A percentile compares a stretch with the other conserved stretches of the same genome.
These are phyloP conservation scores for Chesias legatella DNA, from an alignment of 2,888 invertebrate genomes.

Conservation along the genomic window DNA sequence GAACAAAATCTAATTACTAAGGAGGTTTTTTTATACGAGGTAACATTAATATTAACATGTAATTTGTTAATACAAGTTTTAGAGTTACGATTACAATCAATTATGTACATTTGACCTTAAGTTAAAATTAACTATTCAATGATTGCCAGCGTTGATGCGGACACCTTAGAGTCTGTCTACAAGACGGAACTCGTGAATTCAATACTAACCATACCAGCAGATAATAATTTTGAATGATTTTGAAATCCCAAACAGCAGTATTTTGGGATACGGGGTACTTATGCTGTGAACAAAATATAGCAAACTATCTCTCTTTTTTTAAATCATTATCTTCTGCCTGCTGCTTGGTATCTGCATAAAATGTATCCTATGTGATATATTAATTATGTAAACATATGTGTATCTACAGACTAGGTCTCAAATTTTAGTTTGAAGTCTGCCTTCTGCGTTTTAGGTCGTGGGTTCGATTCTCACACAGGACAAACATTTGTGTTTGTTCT, in stretches of 20 bases:
- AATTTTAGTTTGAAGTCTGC: too few species aligned
- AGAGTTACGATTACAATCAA: slow-evolving; percentile 48
- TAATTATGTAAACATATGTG: too few species aligned
- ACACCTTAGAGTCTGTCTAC: slow-evolving; percentile 8
- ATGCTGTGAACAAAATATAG: too few species aligned
- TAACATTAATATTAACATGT: slow-evolving; percentile 23
- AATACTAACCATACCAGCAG: slow-evolving; percentile 13
- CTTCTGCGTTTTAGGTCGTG: too few species aligned
- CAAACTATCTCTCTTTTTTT: too few species aligned
- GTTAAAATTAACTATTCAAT: slow-evolving; percentile 42
- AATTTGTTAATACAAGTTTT: slow-evolving; percentile 50
- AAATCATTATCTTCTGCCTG: too few species aligned
- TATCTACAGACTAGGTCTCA: too few species aligned
- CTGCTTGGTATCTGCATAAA: too few species aligned
- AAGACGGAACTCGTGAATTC: slow-evolving; percentile 21
- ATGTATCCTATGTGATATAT: too few species aligned
- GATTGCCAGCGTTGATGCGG: slow-evolving; percentile 18
- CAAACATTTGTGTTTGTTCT: too few species aligned
- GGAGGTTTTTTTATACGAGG: slow-evolving; percentile 24
- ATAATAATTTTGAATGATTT: slow-evolving; percentile 7
- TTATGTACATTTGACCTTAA: slow-evolving; percentile 47
- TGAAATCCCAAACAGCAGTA: neutral
- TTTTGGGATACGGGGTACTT: neutral
- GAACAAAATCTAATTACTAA: slow-evolving; percentile 43
- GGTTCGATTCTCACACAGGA: too few species aligned